These are phyloP conservation scores for Papilio glaucus DNA, from an alignment of 1,140 invertebrate genomes.

Conservation along the genomic window DNA sequence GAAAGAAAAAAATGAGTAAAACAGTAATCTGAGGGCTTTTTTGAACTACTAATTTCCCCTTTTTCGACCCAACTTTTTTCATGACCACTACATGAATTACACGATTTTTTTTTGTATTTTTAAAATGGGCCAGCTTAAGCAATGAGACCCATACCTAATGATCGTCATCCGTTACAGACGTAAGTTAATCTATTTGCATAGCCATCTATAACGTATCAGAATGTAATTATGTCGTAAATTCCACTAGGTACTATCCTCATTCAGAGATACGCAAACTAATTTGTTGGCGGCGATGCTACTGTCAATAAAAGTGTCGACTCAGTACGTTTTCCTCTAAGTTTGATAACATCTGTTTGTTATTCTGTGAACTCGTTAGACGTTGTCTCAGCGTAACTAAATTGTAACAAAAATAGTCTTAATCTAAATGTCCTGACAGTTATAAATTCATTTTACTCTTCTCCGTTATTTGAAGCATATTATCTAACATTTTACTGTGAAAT, in stretches of 20 bases:
- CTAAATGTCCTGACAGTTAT: slow-evolving; percentile 16
- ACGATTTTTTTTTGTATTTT: no score
- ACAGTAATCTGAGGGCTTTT: no score
- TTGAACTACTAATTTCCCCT: no score
- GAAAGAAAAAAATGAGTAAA: no score
- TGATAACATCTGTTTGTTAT: slow-evolving; percentile 31
- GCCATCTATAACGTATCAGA: neutral
- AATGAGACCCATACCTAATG: no score
- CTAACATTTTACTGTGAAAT: neutral
- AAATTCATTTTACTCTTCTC: slow-evolving; percentile 15
- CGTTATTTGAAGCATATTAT: slow-evolving; percentile 11
- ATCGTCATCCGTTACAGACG: no score
- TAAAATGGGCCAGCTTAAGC: no score
- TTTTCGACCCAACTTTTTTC: no score
- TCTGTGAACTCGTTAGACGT: slow-evolving; percentile 21
- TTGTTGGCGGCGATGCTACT: slow-evolving; percentile 14
- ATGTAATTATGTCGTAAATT: slow-evolving; percentile 13
- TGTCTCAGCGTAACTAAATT: slow-evolving; percentile 27
- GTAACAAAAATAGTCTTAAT: slow-evolving; percentile 28
- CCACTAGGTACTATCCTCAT: neutral
- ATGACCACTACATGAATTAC: no score
- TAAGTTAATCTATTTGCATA: neutral
- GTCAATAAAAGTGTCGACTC: slow-evolving; percentile 18
- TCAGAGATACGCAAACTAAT: slow-evolving; percentile 24
- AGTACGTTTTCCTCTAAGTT: neutral